phyloP scores from a whole-genome alignment of 30 jellyfish, hydroid and myxozoan genomes.

The Phacellophora camtschatica region DNA sequence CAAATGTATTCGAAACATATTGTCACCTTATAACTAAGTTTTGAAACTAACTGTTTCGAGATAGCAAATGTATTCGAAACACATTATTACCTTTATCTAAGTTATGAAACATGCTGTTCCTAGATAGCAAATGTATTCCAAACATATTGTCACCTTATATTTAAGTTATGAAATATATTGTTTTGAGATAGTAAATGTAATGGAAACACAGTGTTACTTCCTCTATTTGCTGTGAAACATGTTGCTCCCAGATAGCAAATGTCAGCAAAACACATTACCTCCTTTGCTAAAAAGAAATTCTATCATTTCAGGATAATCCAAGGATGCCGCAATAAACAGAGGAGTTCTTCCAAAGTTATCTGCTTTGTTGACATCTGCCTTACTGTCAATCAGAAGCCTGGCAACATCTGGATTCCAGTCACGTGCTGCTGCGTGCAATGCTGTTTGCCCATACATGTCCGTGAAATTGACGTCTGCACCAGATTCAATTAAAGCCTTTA shows the following conservation, averaged over 20 bases:
- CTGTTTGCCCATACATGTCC: conserved; percentile 70
- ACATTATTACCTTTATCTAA: too few species aligned
- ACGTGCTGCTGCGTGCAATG: conserved; percentile 65
- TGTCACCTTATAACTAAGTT: too few species aligned
- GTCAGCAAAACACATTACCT: conserved; percentile 37
- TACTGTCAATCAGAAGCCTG: conserved; percentile 31
- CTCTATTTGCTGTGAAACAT: neutral
- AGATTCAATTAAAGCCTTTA: conserved; percentile 24
- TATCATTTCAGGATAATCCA: conserved; percentile 53
- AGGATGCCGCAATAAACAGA: conserved; percentile 26
- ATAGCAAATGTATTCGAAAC: too few species aligned
- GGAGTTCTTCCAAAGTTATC: conserved; percentile 60
- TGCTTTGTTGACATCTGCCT: conserved; percentile 47
- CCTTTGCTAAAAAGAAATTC: conserved; percentile 34
- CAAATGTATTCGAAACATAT: too few species aligned
- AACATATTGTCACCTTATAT: too few species aligned
- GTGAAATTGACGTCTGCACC: conserved; percentile 68
- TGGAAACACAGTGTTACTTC: too few species aligned
- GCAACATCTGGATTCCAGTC: conserved; percentile 83
- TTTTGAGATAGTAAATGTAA: too few species aligned
- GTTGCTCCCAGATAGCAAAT: neutral
- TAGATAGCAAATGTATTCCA: too few species aligned
- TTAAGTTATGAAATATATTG: too few species aligned
- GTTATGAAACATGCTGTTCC: too few species aligned
- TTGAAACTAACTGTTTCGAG: too few species aligned